Base-by-base conservation (phyloP, 2,888 invertebrate genomes). In the Ctenicera cuprea region DNA sequence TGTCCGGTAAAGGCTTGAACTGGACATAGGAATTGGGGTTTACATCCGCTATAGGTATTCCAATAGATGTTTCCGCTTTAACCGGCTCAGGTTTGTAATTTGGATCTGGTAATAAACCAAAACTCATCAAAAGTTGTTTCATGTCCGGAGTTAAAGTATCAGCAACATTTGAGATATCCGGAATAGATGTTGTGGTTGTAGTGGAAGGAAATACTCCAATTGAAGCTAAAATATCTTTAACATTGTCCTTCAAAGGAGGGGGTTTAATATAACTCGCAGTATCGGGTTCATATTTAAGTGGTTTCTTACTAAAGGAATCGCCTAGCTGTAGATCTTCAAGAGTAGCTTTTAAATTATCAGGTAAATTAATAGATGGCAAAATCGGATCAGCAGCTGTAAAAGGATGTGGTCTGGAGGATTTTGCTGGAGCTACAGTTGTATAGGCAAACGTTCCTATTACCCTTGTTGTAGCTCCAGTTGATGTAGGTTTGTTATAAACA, bases 41-140 rank as follows among this genome's bases (percentile, higher is more conserved):
- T 8, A 84, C 81, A 74, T 85, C 82, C 0, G 84, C 81, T 73
- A 78, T 80, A 54, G 82, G 82, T 1, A 84, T 83, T 43, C 81
- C 71, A 54, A 75, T 64, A 26, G 64, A 65, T 77, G 72, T 38
- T 61, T 71, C 66, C 5, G 62, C 63, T 54, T 72, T 75, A 20
- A 64, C 63, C 33, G 70, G 66, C 11, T 74, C 73, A 59, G 77
- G 73, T 74, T 77, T 77, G 26, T 61, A 66, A 63, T 83, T 82
- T 9, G 83, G 81, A 78, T 85, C 80, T 11, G 84, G 82, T 45
- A 87, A 79, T 52, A 89, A 81, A 12, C 89, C 89, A 77, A 89
- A 87, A 64, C 83, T 86, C 82, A 87, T 86, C 11, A 90, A 76
- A 48, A 89, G 77, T 63, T 88, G 84, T 80, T 86, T 82, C 87